Conservation (phyloP, 2,888 invertebrate genomes). For the Conops quadrifasciatus region DNA sequence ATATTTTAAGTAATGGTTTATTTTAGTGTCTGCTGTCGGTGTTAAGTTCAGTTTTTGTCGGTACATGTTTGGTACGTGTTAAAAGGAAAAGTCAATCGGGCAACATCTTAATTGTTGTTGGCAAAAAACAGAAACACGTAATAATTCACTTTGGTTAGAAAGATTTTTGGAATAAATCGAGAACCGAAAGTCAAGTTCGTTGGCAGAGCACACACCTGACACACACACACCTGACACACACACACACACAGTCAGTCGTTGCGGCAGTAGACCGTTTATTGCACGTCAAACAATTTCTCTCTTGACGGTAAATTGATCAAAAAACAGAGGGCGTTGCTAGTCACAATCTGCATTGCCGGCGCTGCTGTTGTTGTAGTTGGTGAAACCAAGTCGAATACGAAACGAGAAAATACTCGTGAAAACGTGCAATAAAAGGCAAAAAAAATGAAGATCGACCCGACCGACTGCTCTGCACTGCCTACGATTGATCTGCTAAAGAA, state of each 20-base stretch:
- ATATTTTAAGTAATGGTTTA: no score
- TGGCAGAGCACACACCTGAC: slow-evolving; percentile 24
- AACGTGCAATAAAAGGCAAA: slow-evolving; percentile 1
- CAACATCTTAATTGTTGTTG: no score
- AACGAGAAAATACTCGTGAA: background rate
- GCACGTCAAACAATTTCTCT: slow-evolving; percentile 27
- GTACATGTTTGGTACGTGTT: background rate
- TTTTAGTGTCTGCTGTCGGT: slow-evolving; percentile 4
- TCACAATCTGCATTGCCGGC: slow-evolving; percentile 10
- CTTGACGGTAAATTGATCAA: slow-evolving; percentile 2
- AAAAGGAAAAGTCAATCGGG: background rate
- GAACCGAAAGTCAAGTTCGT: slow-evolving; percentile 41
- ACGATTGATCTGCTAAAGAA: slow-evolving; percentile 37
- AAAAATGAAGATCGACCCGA: slow-evolving; percentile 18
- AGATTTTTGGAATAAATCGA: slow-evolving; percentile 23
- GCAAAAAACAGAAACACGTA: background rate
- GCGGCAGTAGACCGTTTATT: slow-evolving; percentile 12
- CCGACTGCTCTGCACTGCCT: background rate
- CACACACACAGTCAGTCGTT: no score
- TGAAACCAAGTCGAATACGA: background rate
- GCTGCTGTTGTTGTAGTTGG: background rate
- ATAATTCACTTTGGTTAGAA: background rate
- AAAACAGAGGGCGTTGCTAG: slow-evolving; percentile 31
- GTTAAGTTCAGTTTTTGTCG: background rate
- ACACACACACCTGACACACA: slow-evolving; percentile 25